phyloP scores from a whole-genome alignment of 2,113 vertebrate species.

The Notarius lentiginosus region DNA sequence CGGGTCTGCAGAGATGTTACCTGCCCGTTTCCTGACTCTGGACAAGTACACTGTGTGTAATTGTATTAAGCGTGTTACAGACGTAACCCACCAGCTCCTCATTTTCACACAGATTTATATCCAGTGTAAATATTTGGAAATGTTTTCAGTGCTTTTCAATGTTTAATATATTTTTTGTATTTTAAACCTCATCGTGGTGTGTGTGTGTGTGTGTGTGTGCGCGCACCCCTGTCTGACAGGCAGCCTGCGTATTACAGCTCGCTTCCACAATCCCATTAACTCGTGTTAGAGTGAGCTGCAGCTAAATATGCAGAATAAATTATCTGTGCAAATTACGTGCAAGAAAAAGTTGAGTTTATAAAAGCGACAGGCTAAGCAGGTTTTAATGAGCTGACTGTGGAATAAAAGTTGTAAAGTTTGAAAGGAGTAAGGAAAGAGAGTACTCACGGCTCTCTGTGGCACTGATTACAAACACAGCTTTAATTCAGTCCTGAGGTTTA shows the following conservation, averaged over 20 bases:
- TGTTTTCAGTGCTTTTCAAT: not conserved
- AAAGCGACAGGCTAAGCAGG: not conserved
- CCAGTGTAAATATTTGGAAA: not conserved
- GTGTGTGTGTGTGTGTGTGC: not conserved
- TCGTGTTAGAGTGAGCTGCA: not conserved
- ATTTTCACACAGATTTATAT: not conserved
- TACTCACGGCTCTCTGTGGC: not conserved
- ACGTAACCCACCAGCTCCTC: not conserved
- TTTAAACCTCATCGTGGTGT: no score
- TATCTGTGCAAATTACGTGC: conserved; percentile 10
- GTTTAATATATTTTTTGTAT: not conserved
- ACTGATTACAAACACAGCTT: not conserved
- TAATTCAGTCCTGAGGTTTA: not conserved
- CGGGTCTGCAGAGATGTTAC: no score
- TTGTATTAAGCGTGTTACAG: not conserved
- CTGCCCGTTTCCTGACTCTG: no score
- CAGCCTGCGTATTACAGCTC: not conserved
- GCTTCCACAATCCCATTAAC: conserved; percentile 12
- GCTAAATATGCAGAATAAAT: conserved; percentile 17
- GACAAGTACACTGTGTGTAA: not conserved
- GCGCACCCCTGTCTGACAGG: no score
- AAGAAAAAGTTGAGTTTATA: not conserved
- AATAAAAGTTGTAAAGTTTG: not conserved
- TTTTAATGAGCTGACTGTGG: conserved; percentile 6
- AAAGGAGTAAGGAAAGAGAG: not conserved